Evolutionary conservation across 2,113 vertebrate genomes (phyloP), one percentile per base, ranked within the genome.

Genomic region (Corvus moneduloides): DNA sequence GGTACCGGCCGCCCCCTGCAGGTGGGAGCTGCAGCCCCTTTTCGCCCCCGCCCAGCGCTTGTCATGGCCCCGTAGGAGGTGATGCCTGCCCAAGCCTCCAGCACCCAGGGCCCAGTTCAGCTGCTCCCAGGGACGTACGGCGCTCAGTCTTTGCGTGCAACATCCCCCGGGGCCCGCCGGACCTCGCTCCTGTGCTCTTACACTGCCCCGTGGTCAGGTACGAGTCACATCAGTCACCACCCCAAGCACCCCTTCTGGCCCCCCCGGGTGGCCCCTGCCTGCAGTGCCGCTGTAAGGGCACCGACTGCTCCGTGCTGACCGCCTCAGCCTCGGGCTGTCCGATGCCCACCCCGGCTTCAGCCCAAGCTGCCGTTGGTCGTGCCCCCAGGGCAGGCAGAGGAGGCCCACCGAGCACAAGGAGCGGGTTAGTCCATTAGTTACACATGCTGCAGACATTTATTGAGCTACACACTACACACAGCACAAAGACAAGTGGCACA

Each of bases 181-280:
- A 10, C 19, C 71, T 39, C 28, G 9, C 21, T 32, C 7, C 3
- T 13, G 44, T 13, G 20, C 46, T n/a, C 44, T 27, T 14, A 1
- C 32, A 0, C 33, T 30, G 30, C 8, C 21, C 41, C 26, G 0
- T 2, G 15, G 13, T 8, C 76, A 33, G 58, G 39, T 48, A 68
- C 39, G 56, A 51, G 35, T 30, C 49, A 1, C 17, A 1, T 23
- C 18, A 9, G 26, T 23, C 63, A 33, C 41, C 23, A 1, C 32
- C 41, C 23, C 44, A 0, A 0, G 2, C 33, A 1, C 30, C 11
- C 9, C 27, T 19, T 8, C 3, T 4, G 1, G 10, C 12, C 33
- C 13, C 12, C 2, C 6, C 37, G 1, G 7, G 7, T 13, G 13
- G 1, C 16, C 21, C 19, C 21, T 10, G 21, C 30, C 72, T 11